A percentile compares a stretch with the other conserved stretches of the same genome.
Conservation (phyloP, 2,797 vertebrate genomes). For the Pygocentrus nattereri region DNA sequence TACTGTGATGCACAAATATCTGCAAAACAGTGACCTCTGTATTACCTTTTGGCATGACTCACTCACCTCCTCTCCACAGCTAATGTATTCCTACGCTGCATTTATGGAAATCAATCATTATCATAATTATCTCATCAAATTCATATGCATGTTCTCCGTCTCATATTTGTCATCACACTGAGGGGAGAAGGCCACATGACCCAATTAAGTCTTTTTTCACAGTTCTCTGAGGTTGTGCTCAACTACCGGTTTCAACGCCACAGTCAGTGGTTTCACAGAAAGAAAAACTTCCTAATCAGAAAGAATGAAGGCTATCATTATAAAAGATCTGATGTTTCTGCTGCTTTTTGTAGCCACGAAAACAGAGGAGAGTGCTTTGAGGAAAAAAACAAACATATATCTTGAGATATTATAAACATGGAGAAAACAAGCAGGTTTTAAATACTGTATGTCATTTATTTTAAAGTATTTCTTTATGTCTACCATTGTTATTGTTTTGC, state of each 20-base stretch:
- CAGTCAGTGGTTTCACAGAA: not conserved
- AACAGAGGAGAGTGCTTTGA: not conserved
- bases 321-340: too few species aligned
- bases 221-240: slow-evolving; percentile 11
- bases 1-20: not conserved
- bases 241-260: slow-evolving; percentile 16
- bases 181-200: slow-evolving; percentile 26
- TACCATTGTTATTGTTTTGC: too few species aligned
- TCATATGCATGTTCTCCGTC: slow-evolving; percentile 48
- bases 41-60: not conserved
- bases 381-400: too few species aligned
- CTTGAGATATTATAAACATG: too few species aligned
- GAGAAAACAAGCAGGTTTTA: too few species aligned
- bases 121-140: slow-evolving; percentile 56
- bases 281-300: not conserved
- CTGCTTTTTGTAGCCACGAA: not conserved
- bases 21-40: not conserved
- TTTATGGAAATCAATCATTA: slow-evolving; percentile 46
- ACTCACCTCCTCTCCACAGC: slow-evolving; percentile 9
- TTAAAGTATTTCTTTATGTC: too few species aligned
- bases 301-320: too few species aligned
- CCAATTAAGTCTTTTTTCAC: slow-evolving; percentile 26
- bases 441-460: too few species aligned
- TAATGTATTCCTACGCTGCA: slow-evolving; percentile 30
- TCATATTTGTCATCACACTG: slow-evolving; percentile 25